A percentile compares a stretch with the other conserved stretches of the same genome.
Evolutionary conservation across 2,113 vertebrate species (phyloP).

Genomic region (Oplegnathus fasciatus): DNA sequence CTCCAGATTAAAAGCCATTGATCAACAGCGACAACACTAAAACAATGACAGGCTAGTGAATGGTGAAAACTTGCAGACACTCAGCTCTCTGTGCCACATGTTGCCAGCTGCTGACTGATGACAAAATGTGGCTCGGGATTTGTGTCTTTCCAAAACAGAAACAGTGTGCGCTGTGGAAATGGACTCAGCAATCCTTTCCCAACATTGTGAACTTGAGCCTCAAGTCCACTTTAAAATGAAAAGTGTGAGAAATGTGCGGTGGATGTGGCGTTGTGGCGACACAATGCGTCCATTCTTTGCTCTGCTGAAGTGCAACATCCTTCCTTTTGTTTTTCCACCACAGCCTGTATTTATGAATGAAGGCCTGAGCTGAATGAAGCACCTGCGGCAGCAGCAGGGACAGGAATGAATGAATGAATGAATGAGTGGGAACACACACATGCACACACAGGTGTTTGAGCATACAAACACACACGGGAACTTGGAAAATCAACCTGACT

Average conservation of each 20-base stretch:
- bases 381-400: slow-evolving; percentile 65
- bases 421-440: slow-evolving; percentile 48
- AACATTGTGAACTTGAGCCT: slow-evolving; percentile 72
- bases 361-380: slow-evolving; percentile 56
- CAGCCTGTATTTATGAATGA: slow-evolving; percentile 70
- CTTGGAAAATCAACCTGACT: background rate
- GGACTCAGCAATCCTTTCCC: slow-evolving; percentile 61
- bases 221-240: slow-evolving; percentile 68
- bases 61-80: slow-evolving; percentile 27
- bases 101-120: slow-evolving; percentile 38
- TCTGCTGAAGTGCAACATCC: slow-evolving; percentile 80
- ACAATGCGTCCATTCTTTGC: slow-evolving; percentile 82
- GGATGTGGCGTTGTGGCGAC: slow-evolving; percentile 55
- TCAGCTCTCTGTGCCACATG: slow-evolving; percentile 15
- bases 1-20: background rate
- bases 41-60: background rate
- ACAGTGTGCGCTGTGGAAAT: slow-evolving; percentile 58
- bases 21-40: background rate
- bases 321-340: slow-evolving; percentile 78
- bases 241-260: slow-evolving; percentile 77
- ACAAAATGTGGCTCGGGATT: background rate
- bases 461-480: slow-evolving; percentile 26
- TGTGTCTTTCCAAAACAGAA: slow-evolving; percentile 34
- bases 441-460: background rate
- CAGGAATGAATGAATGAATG: slow-evolving; percentile 27